Conservation (phyloP, 2,888 invertebrate species). For the Tenthredo livida region DNA sequence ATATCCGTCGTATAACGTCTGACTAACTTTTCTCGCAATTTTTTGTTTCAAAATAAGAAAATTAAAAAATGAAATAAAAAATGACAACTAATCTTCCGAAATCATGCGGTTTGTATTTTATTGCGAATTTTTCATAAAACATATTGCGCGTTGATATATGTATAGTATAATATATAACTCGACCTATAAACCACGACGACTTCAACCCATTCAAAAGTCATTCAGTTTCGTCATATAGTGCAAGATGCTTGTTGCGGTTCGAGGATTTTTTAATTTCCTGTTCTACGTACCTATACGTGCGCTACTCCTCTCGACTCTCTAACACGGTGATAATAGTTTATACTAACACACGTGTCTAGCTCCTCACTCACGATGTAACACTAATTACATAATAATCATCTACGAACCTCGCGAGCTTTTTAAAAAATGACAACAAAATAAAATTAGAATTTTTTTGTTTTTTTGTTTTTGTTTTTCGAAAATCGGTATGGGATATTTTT, state of each 20-base stretch:
- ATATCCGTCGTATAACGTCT: not conserved
- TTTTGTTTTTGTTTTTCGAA: not conserved
- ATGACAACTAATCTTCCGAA: not conserved
- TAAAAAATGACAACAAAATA: not conserved
- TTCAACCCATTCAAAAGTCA: conserved; percentile 21
- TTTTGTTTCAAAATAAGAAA: not conserved
- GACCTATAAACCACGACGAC: conserved; percentile 29
- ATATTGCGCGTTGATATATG: not conserved
- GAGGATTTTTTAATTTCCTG: conserved; percentile 52
- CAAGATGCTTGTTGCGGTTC: conserved; percentile 47
- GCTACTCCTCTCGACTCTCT: not conserved
- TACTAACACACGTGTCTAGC: not conserved
- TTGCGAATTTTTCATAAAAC: conserved; percentile 6
- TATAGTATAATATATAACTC: not conserved
- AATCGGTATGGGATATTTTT: not conserved
- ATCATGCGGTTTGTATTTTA: not conserved
- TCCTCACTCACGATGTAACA: not conserved
- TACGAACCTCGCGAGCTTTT: not conserved
- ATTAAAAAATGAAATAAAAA: not conserved
- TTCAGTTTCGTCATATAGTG: conserved; percentile 11
- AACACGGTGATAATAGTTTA: not conserved
- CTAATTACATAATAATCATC: not conserved
- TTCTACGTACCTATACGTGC: not conserved
- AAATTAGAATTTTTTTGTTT: not conserved
- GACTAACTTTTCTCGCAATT: conserved; percentile 1